Base-by-base conservation (phyloP, 2,888 invertebrate genomes). In the Eurois occulta region DNA sequence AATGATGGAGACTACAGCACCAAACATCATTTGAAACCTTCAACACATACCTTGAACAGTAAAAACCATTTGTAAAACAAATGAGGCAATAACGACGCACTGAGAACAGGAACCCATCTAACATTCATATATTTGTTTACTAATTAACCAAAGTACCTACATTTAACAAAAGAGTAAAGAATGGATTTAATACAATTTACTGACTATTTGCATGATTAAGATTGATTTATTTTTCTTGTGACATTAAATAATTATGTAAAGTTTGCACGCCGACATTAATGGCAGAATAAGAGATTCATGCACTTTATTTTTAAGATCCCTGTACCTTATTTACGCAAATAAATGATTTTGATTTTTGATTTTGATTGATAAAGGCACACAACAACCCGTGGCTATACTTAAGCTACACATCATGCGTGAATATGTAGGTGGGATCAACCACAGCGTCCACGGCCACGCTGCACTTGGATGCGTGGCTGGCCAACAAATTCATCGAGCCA, bases 61-160 rank as follows among this genome's bases (percentile, higher is more conserved):
- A 11, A 58, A 58, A 74, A 21, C 24, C 0, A 32, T 41, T 41
- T 38, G 28, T 52, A 38, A 28, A 38, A 52, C 28, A 18, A 73
- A 73, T 69, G 52, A 70, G 11, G 41, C 28, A 46, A 24, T 28
- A 28, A 73, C 28, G 18, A 16, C 8, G 11, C 35, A 52, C 28
- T 64, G 11, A 62, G 32, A 41, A 41, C 13, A 62, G 1, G n/a
- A 32, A 72, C 6, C 2, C 8, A 48, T 38, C 38, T 6, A 24
- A 48, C 28, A 16, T 72, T 71, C 16, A 5, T 28, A 43, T 28
- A 46, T 72, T 73, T 18, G 28, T 62, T 48, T 16, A 62, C 13
- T 48, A 62, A 72, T 73, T 48, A 73, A 73, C 16, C 10, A 48
- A 75, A 11, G 72, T 72, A 62, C n/a, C n/a, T n/a, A n/a, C 62